Evolutionary conservation across 1,140 invertebrate genomes (phyloP).

Genomic region (Stenopsyche tienmushanensis): DNA sequence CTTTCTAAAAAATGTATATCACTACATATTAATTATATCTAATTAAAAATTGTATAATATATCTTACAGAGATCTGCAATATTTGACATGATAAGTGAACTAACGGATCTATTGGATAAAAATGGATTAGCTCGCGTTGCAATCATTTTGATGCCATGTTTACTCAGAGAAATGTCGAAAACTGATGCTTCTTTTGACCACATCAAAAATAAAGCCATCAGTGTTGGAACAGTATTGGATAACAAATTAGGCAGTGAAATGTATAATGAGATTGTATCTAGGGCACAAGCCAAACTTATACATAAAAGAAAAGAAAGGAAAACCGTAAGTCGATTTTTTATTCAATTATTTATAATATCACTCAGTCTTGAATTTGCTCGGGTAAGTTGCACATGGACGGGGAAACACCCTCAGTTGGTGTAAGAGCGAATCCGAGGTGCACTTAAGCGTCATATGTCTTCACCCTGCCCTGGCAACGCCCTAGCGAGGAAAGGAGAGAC

Average conservation of each 20-base stretch:
- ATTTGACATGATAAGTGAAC: constrained; percentile 69
- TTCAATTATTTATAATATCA: not conserved
- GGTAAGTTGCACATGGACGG: too few relatives aligned
- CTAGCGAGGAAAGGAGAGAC: too few relatives aligned
- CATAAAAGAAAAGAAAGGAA: constrained; percentile 63
- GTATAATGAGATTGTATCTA: constrained; percentile 59
- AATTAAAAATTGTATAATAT: not conserved
- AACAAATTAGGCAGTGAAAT: constrained; percentile 60
- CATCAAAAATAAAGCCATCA: constrained; percentile 60
- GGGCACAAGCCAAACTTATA: constrained; percentile 57
- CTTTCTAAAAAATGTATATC: not conserved
- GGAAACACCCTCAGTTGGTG: too few relatives aligned
- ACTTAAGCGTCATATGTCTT: too few relatives aligned
- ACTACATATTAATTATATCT: not conserved
- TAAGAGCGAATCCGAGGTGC: too few relatives aligned
- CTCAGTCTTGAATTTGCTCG: too few relatives aligned
- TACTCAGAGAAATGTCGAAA: constrained; percentile 64
- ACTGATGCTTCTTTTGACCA: constrained; percentile 54
- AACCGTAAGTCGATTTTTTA: constrained; percentile 56
- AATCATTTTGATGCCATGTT: constrained; percentile 61
- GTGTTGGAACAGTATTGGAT: constrained; percentile 65
- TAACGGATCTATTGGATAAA: constrained; percentile 57
- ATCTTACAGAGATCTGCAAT: constrained; percentile 58
- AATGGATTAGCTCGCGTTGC: constrained; percentile 56
- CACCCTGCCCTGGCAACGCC: too few relatives aligned